A percentile compares a stretch with the other conserved stretches of the same genome.
Evolutionary conservation across 2,797 vertebrate species (phyloP).

Genomic region (Danio jaintianensis): DNA sequence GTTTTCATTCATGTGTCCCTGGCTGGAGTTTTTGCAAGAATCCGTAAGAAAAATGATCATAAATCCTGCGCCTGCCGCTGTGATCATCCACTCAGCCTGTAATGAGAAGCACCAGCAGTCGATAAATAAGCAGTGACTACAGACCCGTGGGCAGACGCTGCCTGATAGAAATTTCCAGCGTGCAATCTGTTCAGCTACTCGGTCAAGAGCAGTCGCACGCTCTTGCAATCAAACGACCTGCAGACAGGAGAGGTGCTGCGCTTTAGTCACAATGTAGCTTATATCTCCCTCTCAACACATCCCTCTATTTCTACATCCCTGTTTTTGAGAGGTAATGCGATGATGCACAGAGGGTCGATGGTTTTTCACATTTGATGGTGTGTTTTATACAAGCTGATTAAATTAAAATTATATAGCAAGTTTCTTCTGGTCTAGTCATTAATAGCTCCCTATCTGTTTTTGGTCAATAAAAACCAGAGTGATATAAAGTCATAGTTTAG

Average conservation of each 20-base stretch:
- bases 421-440: neutral
- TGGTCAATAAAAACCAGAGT: neutral
- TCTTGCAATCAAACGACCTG: slow-evolving; percentile 24
- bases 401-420: neutral
- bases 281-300: slow-evolving; percentile 42
- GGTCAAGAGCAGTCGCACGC: slow-evolving; percentile 51
- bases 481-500: too few relatives aligned
- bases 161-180: slow-evolving; percentile 66
- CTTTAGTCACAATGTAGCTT: slow-evolving; percentile 25
- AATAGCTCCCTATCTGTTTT: neutral
- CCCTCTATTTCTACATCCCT: slow-evolving; percentile 24
- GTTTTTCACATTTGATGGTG: neutral
- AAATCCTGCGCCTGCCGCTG: slow-evolving; percentile 68
- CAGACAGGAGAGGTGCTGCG: neutral
- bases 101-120: slow-evolving; percentile 73
- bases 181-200: slow-evolving; percentile 66
- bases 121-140: slow-evolving; percentile 72
- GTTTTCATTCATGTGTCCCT: slow-evolving; percentile 40
- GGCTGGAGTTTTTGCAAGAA: slow-evolving; percentile 27
- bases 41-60: slow-evolving; percentile 66
- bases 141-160: slow-evolving; percentile 49
- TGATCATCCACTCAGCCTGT: slow-evolving; percentile 71
- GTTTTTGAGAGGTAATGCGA: slow-evolving; percentile 21
- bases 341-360: neutral
- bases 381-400: neutral